A percentile compares a stretch with the other conserved stretches of the same genome.
Conservation (phyloP, 2,888 invertebrate species). For the Exephanes ischioxanthus region DNA sequence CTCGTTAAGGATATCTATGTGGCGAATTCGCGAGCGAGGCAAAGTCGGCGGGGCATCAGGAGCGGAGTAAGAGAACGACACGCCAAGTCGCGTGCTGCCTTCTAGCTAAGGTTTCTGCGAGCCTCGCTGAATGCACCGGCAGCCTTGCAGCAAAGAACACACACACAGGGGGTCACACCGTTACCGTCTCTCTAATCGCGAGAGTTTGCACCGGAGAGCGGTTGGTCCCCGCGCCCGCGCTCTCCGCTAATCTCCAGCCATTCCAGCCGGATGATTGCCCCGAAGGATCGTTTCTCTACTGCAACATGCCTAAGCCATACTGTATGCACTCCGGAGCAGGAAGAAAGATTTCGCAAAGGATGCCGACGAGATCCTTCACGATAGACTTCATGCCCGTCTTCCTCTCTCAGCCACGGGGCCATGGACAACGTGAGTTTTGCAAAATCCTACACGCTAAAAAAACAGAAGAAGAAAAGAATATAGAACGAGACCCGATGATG, state of each 20-base stretch:
- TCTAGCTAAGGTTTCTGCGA: constrained; percentile 31
- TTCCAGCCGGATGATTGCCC: constrained; percentile 66
- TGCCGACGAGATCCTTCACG: constrained; percentile 62
- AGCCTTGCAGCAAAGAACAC: constrained; percentile 12
- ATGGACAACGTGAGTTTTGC: constrained; percentile 49
- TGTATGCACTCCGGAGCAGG: constrained; percentile 54
- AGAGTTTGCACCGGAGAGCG: constrained; percentile 39
- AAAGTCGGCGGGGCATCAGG: background rate
- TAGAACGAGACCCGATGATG: constrained; percentile 9
- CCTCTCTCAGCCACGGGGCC: constrained; percentile 21
- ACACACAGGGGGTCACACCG: constrained; percentile 39
- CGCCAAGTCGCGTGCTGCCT: constrained; percentile 72
- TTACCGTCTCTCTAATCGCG: constrained; percentile 67
- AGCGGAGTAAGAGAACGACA: constrained; percentile 55
- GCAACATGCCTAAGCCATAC: constrained; percentile 38
- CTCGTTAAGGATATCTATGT: constrained; percentile 63
- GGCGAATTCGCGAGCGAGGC: constrained; percentile 65
- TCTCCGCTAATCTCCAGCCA: constrained; percentile 64
- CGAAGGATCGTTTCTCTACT: constrained; percentile 61
- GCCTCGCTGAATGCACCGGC: constrained; percentile 26
- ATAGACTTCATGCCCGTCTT: constrained; percentile 20
- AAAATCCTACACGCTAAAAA: constrained; percentile 24
- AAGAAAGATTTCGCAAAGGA: constrained; percentile 67
- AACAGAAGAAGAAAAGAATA: background rate
- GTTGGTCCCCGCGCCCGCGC: constrained; percentile 21